Base-by-base conservation (phyloP, 2,888 invertebrate genomes). In the Caenorhabditis sp. region DNA sequence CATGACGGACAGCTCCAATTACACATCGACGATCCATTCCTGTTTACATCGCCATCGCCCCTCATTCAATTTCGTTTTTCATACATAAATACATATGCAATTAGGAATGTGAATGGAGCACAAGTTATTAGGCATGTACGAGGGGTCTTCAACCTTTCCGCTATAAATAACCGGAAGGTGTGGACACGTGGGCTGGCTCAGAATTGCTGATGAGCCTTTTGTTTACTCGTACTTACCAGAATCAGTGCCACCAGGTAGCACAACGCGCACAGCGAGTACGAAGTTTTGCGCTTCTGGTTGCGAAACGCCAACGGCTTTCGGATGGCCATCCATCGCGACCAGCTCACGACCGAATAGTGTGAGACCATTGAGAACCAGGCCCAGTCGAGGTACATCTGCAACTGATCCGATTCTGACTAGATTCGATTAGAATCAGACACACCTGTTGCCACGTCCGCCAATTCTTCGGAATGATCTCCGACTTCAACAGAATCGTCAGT, bases 341-440 rank as follows among this genome's bases (percentile, higher is more conserved):
- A 87, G 5, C 83, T 81, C 22, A 87, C 83, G 20, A 86, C 74
- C 48, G 82, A 79, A 43, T 86, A 87, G 72, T 87, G 87, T 26
- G 82, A 85, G n/a, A 86, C 86, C 86, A 86, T 86, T 37, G 86
- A 76, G 73, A 87, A 87, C 87, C 87, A 86, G 15, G 81, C 85
- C 85, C 85, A 87, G 66, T 87, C 87, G n/a, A 87, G 72, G 55
- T 86, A 86, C 43, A 86, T 41, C 80, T 86, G 77, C 9, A 72
- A n/a, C n/a, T n/a, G n/a, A n/a, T n/a, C n/a, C 2, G 35, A 35
- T 13, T 7, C 6, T 7, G 35, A n/a, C n/a, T n/a, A n/a, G n/a
- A n/a, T n/a, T n/a, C n/a, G n/a, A n/a, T 9, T 35, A 2, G 5
- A 7, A 32, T 2, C 7, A 37, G 11, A 32, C 50, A 15, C 8